phyloP scores from a whole-genome alignment of 2,113 vertebrate genomes.

The Bettongia penicillata region DNA sequence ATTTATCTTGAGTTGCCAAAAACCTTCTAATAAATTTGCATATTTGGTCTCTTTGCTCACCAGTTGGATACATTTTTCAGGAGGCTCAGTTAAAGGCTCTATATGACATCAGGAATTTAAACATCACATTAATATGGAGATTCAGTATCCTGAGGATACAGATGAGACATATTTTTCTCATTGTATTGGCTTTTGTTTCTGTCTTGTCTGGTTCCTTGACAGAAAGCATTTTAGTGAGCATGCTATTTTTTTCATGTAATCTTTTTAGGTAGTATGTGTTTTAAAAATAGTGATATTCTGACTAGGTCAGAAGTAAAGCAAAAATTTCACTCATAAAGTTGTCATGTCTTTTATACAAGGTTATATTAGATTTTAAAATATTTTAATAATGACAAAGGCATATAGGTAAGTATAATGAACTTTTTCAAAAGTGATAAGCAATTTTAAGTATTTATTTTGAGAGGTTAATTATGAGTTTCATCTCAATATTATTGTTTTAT shows the following conservation, averaged over 20 bases:
- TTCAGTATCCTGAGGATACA: constrained; percentile 34
- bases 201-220: constrained; percentile 37
- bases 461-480: background rate
- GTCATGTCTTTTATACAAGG: background rate
- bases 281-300: background rate
- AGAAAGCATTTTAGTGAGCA: background rate
- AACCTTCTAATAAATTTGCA: background rate
- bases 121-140: constrained; percentile 36
- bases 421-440: background rate
- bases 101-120: constrained; percentile 49
- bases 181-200: constrained; percentile 29
- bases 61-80: background rate
- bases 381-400: background rate
- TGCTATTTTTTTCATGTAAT: background rate
- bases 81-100: background rate
- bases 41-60: background rate
- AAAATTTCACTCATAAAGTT: background rate
- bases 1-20: background rate
- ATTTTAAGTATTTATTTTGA: background rate
- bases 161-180: constrained; percentile 11
- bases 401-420: background rate
- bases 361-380: background rate
- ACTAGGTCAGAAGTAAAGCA: background rate
- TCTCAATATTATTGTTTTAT: background rate
- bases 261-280: background rate